phyloP scores from a whole-genome alignment of 1,140 invertebrate species.

The Rhysida immarginata region DNA sequence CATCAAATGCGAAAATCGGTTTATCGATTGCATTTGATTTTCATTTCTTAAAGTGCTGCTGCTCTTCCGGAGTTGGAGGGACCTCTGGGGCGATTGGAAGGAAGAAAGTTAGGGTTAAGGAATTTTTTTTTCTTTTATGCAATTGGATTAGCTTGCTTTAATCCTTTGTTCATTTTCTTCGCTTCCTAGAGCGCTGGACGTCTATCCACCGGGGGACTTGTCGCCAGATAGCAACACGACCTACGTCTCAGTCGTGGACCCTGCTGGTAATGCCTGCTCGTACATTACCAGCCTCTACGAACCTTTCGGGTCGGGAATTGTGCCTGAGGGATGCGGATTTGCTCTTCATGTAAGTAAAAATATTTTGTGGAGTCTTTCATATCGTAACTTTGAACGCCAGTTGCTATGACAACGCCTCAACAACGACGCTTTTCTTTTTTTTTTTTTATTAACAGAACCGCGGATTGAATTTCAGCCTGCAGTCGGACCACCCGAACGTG shows the following conservation, averaged over 20 bases:
- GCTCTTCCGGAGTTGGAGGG: no score
- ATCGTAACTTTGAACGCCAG: no score
- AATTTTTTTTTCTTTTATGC: no score
- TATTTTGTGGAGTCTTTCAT: background rate
- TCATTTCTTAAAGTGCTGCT: no score
- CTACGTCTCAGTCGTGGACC: slow-evolving; percentile 30
- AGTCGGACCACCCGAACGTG: slow-evolving; percentile 22
- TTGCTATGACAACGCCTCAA: background rate
- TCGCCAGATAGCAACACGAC: slow-evolving; percentile 27
- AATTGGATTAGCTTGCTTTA: no score
- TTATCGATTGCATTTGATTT: no score
- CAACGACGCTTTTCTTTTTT: background rate
- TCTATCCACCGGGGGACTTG: slow-evolving; percentile 26
- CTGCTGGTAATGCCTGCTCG: slow-evolving; percentile 25
- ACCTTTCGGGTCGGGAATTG: slow-evolving; percentile 26
- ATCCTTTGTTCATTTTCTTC: no score
- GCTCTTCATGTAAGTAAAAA: slow-evolving; percentile 22
- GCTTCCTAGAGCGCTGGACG: slow-evolving; percentile 23
- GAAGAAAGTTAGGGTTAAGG: no score
- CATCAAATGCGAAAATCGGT: no score
- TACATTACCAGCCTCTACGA: slow-evolving; percentile 28
- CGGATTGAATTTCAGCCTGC: slow-evolving; percentile 9
- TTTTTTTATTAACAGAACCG: slow-evolving; percentile 10
- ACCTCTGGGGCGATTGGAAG: no score
- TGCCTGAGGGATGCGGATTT: slow-evolving; percentile 29